Evolutionary conservation across 2,113 vertebrate species (phyloP).

Genomic region (Neomonachus schauinslandi): DNA sequence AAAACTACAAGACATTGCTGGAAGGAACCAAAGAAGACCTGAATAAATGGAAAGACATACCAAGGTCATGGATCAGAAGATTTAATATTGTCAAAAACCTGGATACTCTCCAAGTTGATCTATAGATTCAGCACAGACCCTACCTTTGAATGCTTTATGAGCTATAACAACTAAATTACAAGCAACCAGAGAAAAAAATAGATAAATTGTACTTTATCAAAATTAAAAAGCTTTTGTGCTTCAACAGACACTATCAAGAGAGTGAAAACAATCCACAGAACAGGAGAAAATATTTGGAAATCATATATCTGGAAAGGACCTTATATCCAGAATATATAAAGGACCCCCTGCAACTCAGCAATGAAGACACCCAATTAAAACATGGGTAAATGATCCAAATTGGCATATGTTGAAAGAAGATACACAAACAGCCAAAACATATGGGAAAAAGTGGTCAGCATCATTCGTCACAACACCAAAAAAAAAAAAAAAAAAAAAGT

Average conservation of each 20-base stretch:
- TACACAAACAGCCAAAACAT: not conserved
- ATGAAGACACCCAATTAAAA: not conserved
- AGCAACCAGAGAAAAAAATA: not conserved
- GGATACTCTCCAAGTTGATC: not conserved
- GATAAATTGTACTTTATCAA: not conserved
- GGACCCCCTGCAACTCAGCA: not conserved
- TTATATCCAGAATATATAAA: not conserved
- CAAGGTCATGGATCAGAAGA: not conserved
- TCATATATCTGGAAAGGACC: not conserved
- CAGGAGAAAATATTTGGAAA: not conserved
- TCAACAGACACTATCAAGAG: not conserved
- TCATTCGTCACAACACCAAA: not conserved
- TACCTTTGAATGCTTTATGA: not conserved
- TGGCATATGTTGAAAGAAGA: not conserved
- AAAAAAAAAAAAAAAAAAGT: not conserved
- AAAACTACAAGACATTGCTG: not conserved
- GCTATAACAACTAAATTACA: not conserved
- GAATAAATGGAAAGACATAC: not conserved
- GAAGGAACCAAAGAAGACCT: not conserved
- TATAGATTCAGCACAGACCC: not conserved
- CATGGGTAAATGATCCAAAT: not conserved
- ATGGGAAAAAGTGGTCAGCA: not conserved
- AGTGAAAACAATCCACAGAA: not conserved
- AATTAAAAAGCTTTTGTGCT: not conserved
- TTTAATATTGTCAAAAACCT: not conserved